Evolutionary conservation across 2,113 vertebrate genomes (phyloP).

Genomic region (Acrocephalus arundinaceus): DNA sequence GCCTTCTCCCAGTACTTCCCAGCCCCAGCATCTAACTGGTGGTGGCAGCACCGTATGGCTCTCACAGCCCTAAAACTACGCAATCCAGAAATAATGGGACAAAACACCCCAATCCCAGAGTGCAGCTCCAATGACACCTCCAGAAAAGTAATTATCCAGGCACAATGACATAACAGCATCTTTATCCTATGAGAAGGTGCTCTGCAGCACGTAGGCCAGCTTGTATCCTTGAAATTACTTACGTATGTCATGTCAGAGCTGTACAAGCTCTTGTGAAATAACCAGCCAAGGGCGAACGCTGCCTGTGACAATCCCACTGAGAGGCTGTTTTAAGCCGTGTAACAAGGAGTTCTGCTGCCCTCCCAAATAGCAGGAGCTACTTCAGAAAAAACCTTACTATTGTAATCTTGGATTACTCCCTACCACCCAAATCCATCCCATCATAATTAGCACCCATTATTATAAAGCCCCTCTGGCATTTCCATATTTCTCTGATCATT

Average conservation of each 20-base stretch:
- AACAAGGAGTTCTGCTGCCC: conserved; percentile 7
- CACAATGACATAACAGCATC: background rate
- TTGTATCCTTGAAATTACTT: background rate
- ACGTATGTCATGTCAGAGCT: background rate
- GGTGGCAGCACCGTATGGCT: background rate
- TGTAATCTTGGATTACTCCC: conserved; percentile 45
- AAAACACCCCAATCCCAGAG: background rate
- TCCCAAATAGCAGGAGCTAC: background rate
- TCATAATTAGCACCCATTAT: background rate
- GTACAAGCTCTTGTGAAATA: background rate
- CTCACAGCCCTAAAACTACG: background rate
- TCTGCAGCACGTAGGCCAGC: background rate
- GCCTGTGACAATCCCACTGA: rapidly evolving
- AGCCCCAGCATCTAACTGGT: background rate
- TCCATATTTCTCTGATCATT: conserved; percentile 5
- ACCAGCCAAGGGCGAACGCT: background rate
- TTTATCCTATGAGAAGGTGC: background rate
- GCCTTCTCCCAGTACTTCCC: background rate
- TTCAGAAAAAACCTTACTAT: background rate
- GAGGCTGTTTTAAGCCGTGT: background rate
- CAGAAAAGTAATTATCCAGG: background rate
- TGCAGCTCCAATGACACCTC: background rate
- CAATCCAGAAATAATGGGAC: rapidly evolving
- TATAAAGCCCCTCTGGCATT: background rate
- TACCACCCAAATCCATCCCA: conserved; percentile 18